Evolutionary conservation across 2,797 vertebrate species (phyloP), one percentile per base, ranked within the genome.

Genomic region (Natrix natrix): DNA sequence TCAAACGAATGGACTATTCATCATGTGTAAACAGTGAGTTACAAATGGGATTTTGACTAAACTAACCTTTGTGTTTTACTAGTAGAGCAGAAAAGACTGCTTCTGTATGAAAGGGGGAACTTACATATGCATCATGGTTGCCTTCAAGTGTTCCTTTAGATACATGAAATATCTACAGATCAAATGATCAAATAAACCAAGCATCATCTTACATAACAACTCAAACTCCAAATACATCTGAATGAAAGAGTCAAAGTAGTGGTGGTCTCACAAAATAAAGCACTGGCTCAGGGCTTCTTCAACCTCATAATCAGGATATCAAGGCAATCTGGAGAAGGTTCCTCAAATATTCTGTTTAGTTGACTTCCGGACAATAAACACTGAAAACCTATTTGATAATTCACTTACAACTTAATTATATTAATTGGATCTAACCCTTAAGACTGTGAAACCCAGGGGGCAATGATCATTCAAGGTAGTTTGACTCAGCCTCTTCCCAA

Each of bases 401-500:
- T 5, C 16, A n/a, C 7, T n/a, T 61, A 26, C 78, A 61, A 74
- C 16, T 87, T n/a, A 66, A 12, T 54, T 37, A 37, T 74, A 52
- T 13, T 78, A 37, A 32, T 16, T 56, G 54, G 55, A 78, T 56
- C 54, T 56, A 78, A 32, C 52, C 13, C 20, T 74, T 54, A 48
- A 14, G n/a, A 24, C 22, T 32, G 56, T 24, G 37, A 78, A 4
- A 57, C 16, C 24, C 92, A 91, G 88, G 69, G 37, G 32, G 92
- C 93, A n/a, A 69, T n/a, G 8, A 92, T 86, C 22, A 74, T 74
- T 91, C 14, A 48, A 94, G 95, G 93, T 91, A 66, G 94, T 37
- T 89, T 92, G 93, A 91, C 54, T 48, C 37, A 48, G 20, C 61
- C 61, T 37, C 78, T 28, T 48, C 89, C 8, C 26, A 20, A 52